These are phyloP conservation scores for Oophaga sylvatica DNA, from an alignment of 2,797 vertebrate species.

Conservation along the genomic window DNA sequence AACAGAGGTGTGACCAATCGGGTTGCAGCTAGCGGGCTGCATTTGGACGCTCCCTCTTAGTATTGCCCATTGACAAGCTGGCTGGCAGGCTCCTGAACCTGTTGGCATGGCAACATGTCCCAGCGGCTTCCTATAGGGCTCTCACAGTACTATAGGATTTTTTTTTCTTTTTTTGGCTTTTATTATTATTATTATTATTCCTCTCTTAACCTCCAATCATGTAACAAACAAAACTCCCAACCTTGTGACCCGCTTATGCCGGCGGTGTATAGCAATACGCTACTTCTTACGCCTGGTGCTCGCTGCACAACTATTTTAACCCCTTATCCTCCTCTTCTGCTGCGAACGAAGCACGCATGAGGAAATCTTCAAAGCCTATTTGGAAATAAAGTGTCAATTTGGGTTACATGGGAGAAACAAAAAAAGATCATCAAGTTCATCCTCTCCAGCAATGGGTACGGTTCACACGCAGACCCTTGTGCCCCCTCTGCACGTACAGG, in stretches of 20 bases:
- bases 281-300: constrained; percentile 8
- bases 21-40: constrained; percentile 80
- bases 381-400: neutral
- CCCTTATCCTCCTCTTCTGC: neutral
- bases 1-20: constrained; percentile 97
- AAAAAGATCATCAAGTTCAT: neutral
- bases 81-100: constrained; percentile 80
- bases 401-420: neutral
- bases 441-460: too few species aligned
- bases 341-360: neutral
- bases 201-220: constrained; percentile 72
- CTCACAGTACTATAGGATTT: constrained; percentile 68
- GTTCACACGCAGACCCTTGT: neutral
- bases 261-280: constrained; percentile 61
- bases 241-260: constrained; percentile 68
- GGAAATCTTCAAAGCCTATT: neutral
- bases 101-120: constrained; percentile 89
- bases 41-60: constrained; percentile 78
- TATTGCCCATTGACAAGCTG: constrained; percentile 82
- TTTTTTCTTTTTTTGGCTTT: neutral
- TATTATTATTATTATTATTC: constrained; percentile 54
- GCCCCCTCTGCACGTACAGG: neutral
- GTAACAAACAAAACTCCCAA: constrained; percentile 77
- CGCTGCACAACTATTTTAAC: constrained; percentile 38
- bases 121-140: constrained; percentile 77